These are phyloP conservation scores for Maconellicoccus hirsutus DNA, from an alignment of 1,140 invertebrate genomes.

Conservation along the genomic window DNA sequence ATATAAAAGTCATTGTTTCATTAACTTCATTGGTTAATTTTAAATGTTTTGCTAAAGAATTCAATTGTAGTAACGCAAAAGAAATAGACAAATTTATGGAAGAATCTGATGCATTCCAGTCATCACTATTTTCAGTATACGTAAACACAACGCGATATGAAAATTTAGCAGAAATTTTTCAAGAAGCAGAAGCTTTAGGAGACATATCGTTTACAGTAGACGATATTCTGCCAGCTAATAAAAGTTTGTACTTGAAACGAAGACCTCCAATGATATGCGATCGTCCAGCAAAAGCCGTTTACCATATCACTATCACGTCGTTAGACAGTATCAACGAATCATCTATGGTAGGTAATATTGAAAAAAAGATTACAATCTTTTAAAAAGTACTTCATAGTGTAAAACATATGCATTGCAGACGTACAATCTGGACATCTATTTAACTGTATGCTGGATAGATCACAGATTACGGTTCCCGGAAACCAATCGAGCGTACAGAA, in stretches of 20 bases:
- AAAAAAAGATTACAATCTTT: no score
- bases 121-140: background rate
- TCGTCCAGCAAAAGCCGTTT: background rate
- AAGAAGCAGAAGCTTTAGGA: background rate
- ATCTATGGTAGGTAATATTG: background rate
- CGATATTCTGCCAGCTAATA: background rate
- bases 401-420: background rate
- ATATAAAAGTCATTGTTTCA: background rate
- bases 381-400: no score
- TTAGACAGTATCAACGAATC: constrained; percentile 5
- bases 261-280: background rate
- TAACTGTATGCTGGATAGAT: background rate
- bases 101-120: background rate
- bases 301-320: background rate
- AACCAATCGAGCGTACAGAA: background rate
- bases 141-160: background rate
- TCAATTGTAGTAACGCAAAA: background rate
- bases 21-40: background rate
- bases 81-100: background rate
- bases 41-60: background rate
- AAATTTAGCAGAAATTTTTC: background rate
- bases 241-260: background rate
- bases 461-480: background rate
- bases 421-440: background rate
- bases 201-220: background rate